Evolutionary conservation across 92 coral and sea anemone species (phyloP), one percentile per base, ranked within the genome.

Genomic region (Porites evermanni): DNA sequence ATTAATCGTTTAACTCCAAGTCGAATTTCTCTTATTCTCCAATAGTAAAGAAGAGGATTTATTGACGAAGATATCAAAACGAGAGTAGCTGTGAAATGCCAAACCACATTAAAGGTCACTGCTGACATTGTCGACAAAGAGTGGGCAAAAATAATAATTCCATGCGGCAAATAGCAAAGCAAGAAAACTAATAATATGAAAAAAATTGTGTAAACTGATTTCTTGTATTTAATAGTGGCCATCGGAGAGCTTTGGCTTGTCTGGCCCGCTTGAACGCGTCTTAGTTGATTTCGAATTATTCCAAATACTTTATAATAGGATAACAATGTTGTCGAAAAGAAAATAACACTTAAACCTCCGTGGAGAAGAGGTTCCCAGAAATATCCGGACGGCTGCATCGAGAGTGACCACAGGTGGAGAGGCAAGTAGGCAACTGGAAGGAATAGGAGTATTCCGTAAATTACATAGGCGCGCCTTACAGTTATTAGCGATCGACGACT

Each of bases 21-120:
- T 67, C 72, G 72, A 21, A 67, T 67, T 67, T 67, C 72, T 8
- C 29, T 67, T 4, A 67, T 67, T 26, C 72, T 67, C 72, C 72
- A 67, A 24, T 47, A 67, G 14, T 67, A 67, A 8, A 67, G 72
- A 21, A 67, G 50, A 67, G 72, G 72, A 67, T 67, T 67, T 2
- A 67, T 12, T 12, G 72, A 67, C 12, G 72, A 67, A 24, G 72
- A 67, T 47, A 67, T 24, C 2, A 67, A 67, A 20, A 67, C 24
- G 16, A 67, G 8, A 6, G 72, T 67, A 4, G 47, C 47, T 67
- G 72, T 19, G 1, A 67, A 24, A 10, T 67, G 72, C 72, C 72
- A 67, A 2, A 47, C 72, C 24, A 67, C 47, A 21, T 67, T 24
- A 2, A 26, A 19, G 24, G 38, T 24, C 13, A 23, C 72, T 67